Base-by-base conservation (phyloP, 2,888 invertebrate genomes). In the Crioceris asparagi region DNA sequence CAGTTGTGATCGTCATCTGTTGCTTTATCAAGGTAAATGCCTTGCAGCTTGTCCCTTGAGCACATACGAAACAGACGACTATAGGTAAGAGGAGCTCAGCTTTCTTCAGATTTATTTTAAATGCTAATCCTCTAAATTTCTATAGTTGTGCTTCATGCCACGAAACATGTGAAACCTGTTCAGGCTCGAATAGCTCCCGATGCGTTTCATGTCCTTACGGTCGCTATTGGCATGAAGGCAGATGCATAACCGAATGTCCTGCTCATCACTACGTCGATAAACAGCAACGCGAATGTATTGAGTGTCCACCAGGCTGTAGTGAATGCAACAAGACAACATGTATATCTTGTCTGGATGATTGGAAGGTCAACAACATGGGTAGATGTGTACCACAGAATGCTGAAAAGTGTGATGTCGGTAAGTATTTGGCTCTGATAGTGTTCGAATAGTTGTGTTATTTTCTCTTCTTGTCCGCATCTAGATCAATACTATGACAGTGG, bases 1-100 rank as follows among this genome's bases (percentile, higher is more conserved):
- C 26, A 85, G 83, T 48, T 91, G 91, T 60, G 87, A 88, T 54
- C 87, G 87, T 62, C 86, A 90, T 57, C 68, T 91, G 44, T 79
- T 90, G 33, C 75, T 90, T 55, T 79, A 83, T 58, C 79, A 81
- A 46, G 83, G 81, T 53, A 79, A 79, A 52, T 91, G 91, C 63
- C 72, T 84, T 50, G 82, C 88, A 4, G 77, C 84, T 0, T 91
- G 91, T 64, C 90, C 90, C 0, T 59, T 75, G 11, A 76, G 81
- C 47, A 84, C 83, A 29, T 90, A 76, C 57, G 90, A 90, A 65
- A 86, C 85, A 2, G 83, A 87, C 54, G 87, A 90, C 60, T 85
- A 88, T 63, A 78, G 75, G 72, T 77, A 60, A 66, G 69, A n/a
- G n/a, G n/a, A n/a, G n/a, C n/a, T n/a, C n/a, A n/a, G n/a, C n/a